phyloP scores from a whole-genome alignment of 2,888 invertebrate species.

The Pollenia labialis region DNA sequence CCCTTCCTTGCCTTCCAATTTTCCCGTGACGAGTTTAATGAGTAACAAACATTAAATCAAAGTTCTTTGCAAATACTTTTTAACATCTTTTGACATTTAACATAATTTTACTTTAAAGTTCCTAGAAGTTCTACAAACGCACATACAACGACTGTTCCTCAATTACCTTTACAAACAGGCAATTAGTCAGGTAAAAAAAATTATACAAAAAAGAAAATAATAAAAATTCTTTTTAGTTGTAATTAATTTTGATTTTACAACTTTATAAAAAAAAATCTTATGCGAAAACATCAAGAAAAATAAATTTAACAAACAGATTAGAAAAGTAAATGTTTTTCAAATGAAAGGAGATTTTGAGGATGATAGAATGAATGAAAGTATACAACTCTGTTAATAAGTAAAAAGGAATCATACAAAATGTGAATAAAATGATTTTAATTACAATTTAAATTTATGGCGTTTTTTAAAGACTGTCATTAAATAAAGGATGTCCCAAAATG shows the following conservation, averaged over 20 bases:
- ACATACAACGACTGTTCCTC: conserved; percentile 44
- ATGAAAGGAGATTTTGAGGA: background rate
- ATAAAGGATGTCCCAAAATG: too few relatives aligned
- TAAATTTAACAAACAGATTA: conserved; percentile 26
- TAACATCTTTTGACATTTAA: conserved; percentile 63
- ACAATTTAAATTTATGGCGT: too few relatives aligned
- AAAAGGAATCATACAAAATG: too few relatives aligned
- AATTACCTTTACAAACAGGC: conserved; percentile 66
- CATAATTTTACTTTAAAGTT: conserved; percentile 55
- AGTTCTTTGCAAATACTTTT: conserved; percentile 59
- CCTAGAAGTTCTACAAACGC: background rate
- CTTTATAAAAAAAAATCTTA: conserved; percentile 63
- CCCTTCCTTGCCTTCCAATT: conserved; percentile 37
- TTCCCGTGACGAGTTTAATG: conserved; percentile 41
- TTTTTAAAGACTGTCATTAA: too few relatives aligned
- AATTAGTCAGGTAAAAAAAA: conserved; percentile 68
- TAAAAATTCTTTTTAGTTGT: conserved; percentile 70
- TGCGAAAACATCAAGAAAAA: conserved; percentile 48
- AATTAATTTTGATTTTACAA: conserved; percentile 72
- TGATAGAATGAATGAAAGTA: too few relatives aligned
- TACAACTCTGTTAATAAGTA: too few relatives aligned
- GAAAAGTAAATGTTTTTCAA: conserved; percentile 42
- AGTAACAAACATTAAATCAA: conserved; percentile 66
- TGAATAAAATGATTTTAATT: too few relatives aligned
- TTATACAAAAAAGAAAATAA: conserved; percentile 26